These are phyloP conservation scores for Aradophagus sp. DNA, from an alignment of 1,140 invertebrate species.

Conservation along the genomic window DNA sequence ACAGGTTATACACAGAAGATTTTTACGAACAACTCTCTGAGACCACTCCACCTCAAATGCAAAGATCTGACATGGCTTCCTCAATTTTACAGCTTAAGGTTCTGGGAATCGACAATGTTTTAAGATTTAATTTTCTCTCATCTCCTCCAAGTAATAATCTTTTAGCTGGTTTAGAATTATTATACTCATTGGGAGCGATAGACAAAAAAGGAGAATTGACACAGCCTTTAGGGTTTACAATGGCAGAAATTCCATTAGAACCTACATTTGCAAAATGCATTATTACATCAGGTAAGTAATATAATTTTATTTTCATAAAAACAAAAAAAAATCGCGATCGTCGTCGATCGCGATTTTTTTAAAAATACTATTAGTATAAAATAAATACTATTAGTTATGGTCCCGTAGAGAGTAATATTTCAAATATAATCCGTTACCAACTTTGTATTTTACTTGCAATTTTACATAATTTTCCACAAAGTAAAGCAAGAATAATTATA, in stretches of 20 bases:
- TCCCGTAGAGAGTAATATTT: too few relatives aligned
- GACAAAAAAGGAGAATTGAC: conserved; percentile 89
- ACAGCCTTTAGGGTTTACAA: conserved; percentile 84
- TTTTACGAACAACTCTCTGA: conserved; percentile 83
- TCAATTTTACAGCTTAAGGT: conserved; percentile 95
- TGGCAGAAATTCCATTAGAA: conserved; percentile 94
- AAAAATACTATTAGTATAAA: too few relatives aligned
- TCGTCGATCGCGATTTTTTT: too few relatives aligned
- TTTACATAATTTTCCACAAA: too few relatives aligned
- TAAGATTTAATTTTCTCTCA: conserved; percentile 89
- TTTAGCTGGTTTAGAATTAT: conserved; percentile 88
- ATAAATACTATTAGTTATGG: too few relatives aligned
- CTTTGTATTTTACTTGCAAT: too few relatives aligned
- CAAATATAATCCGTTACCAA: too few relatives aligned
- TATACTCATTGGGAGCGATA: conserved; percentile 91
- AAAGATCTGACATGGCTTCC: conserved; percentile 88
- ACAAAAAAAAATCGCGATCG: too few relatives aligned
- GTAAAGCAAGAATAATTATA: too few relatives aligned
- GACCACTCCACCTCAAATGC: conserved; percentile 93
- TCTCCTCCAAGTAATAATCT: conserved; percentile 93
- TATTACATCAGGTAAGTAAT: conserved; percentile 79
- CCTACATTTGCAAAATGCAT: conserved; percentile 93
- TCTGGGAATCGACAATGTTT: conserved; percentile 92
- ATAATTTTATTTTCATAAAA: too few relatives aligned
- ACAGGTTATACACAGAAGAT: conserved; percentile 85